Evolutionary conservation across 2,797 vertebrate species (phyloP).

Genomic region (Sphenopsis melanotis): DNA sequence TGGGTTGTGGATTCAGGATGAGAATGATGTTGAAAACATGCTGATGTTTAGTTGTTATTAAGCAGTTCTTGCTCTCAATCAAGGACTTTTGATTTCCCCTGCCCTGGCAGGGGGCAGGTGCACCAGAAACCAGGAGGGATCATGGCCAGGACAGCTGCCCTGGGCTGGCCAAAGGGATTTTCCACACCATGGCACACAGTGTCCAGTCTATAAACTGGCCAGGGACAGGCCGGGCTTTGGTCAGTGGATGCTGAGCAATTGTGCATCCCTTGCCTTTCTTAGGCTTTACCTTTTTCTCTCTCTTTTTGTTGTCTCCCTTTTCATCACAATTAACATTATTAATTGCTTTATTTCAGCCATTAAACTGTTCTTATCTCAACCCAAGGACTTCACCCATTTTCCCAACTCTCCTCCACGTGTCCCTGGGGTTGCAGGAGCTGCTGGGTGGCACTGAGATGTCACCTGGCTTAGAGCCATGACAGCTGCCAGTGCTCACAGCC

Average conservation of each 20-base stretch:
- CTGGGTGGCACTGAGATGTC: background rate
- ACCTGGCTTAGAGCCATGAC: background rate
- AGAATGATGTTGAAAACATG: background rate
- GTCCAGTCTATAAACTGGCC: accelerated
- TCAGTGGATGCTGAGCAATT: background rate
- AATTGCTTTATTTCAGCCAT: background rate
- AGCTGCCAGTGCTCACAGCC: background rate
- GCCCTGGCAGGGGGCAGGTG: background rate
- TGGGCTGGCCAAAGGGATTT: background rate
- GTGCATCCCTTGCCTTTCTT: background rate
- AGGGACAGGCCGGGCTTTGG: background rate
- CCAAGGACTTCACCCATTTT: background rate
- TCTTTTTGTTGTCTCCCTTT: background rate
- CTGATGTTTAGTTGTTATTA: background rate
- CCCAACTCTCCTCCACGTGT: background rate
- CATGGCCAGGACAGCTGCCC: background rate
- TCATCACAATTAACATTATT: background rate
- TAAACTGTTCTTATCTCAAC: background rate
- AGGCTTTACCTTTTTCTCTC: background rate
- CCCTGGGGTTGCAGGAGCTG: background rate
- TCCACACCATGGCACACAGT: background rate
- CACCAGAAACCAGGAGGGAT: background rate
- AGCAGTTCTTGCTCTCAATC: background rate
- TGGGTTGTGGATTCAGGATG: background rate
- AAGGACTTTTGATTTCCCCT: background rate